Conservation (phyloP, 2,113 vertebrate genomes). For the Oophaga pumilio region DNA sequence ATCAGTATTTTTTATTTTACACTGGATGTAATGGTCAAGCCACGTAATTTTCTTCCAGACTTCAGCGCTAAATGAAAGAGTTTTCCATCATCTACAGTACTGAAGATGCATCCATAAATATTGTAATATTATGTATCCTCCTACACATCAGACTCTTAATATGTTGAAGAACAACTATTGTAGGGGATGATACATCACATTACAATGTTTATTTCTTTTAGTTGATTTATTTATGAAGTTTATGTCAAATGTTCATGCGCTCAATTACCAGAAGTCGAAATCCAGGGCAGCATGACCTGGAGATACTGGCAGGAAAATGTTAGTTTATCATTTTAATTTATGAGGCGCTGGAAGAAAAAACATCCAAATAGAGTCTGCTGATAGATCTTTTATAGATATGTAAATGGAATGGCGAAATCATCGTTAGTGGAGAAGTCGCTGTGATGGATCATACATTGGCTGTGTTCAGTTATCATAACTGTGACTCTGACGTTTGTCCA, state of each 20-base stretch:
- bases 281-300: slow-evolving; percentile 63
- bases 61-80: no score
- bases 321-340: background rate
- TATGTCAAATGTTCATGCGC: background rate
- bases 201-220: no score
- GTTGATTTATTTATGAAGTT: background rate
- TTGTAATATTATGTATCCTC: no score
- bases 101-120: no score
- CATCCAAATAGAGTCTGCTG: background rate
- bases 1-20: no score
- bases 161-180: no score
- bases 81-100: no score
- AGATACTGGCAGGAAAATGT: slow-evolving; percentile 39
- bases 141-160: no score
- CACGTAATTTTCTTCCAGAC: no score
- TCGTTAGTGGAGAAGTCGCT: background rate
- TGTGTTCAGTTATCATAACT: background rate
- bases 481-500: no score
- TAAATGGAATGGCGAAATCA: background rate
- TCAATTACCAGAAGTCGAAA: slow-evolving; percentile 52
- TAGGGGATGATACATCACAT: no score
- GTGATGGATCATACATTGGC: background rate
- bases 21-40: no score
- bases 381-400: background rate
- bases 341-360: background rate